Base-by-base conservation (phyloP, 1,140 invertebrate species). In the Agraylea sexmaculata region DNA sequence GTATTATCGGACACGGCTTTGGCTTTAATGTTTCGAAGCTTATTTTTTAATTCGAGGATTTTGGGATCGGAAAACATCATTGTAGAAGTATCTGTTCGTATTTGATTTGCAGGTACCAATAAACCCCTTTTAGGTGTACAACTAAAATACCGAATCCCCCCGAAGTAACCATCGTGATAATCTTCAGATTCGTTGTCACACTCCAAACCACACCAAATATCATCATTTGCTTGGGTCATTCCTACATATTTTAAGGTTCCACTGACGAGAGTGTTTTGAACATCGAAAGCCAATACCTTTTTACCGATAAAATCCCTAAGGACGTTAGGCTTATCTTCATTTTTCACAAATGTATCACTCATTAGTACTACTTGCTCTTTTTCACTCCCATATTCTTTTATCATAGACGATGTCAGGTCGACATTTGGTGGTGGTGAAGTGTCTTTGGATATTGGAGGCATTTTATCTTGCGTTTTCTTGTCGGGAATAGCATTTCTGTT, bases 191-290 rank as follows among this genome's bases (percentile, higher is more conserved):
- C 52, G 4, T 17, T 23, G 16, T 49, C 46, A 7, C 42, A 39
- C 55, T 80, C 75, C 11, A 80, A 59, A 7, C 77, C 77, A 45
- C 74, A 77, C 75, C 75, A 79, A 4, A 68, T 52, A 8, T 73
- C 77, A 22, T 67, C 59, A 4, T 68, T 67, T 49, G 74, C 73
- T 40, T 70, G 58, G 15, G 74, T 70, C 10, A 54, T 55, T 2
- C 77, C 77, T 12, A 75, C 55, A 49, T 65, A 80, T 3, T 66
- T 56, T 20, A 79, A 57, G 11, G 65, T 60, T 4, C 77, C 77
- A 18, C 33, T 39, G 12, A 40, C 41, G 6, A 12, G 28, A 8
- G 25, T 17, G 54, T 50, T 47, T 61, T 62, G 3, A 59, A 59
- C 1, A 64, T 69, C 43, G 49, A 65, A 60, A 2, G 74, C 64